These are phyloP conservation scores for Camponotus vicinus DNA, from an alignment of 1,140 invertebrate genomes.

Conservation along the genomic window DNA sequence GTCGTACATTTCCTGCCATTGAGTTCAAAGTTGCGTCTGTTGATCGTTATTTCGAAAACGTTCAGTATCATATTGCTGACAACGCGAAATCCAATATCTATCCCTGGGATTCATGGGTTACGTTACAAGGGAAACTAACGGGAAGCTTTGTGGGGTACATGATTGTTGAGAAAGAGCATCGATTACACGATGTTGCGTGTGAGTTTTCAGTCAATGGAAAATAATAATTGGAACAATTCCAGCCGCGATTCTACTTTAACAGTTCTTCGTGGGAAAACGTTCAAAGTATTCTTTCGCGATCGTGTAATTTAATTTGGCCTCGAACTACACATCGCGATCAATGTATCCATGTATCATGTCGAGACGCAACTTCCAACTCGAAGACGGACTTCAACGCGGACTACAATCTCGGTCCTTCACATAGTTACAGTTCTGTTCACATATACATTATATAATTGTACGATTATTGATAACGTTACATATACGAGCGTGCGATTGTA, in stretches of 20 bases:
- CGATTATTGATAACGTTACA: conserved; percentile 45
- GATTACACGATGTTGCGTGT: not conserved
- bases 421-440: conserved; percentile 45
- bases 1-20: conserved; percentile 19
- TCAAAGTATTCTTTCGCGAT: not conserved
- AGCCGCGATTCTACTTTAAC: not conserved
- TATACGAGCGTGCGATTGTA: conserved; percentile 36
- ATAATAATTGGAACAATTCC: not conserved
- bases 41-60: conserved; percentile 4
- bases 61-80: conserved; percentile 1
- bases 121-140: not conserved
- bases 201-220: conserved; percentile 17
- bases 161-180: conserved; percentile 1
- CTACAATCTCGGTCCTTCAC: not conserved
- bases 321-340: not conserved
- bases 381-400: not conserved
- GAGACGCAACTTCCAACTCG: not conserved
- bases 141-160: not conserved
- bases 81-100: not conserved
- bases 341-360: not conserved
- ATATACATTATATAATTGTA: conserved; percentile 25
- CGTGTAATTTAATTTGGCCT: conserved; percentile 12
- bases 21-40: conserved; percentile 41
- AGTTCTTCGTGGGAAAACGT: not conserved
- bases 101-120: not conserved